These are phyloP conservation scores for Tillus elongatus DNA, from an alignment of 2,888 invertebrate species.

Conservation along the genomic window DNA sequence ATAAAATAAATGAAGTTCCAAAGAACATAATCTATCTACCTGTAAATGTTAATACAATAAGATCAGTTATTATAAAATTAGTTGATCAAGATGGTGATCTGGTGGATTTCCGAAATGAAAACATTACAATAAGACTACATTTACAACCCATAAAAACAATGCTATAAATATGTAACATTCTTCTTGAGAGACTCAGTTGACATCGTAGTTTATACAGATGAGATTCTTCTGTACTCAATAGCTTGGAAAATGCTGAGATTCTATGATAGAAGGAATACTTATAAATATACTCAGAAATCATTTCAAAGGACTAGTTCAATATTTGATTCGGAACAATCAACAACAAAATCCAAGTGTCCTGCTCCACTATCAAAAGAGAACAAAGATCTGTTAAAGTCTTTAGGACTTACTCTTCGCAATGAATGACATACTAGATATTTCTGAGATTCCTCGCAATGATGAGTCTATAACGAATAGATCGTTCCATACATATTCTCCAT, in stretches of 20 bases:
- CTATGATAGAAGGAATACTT: slow-evolving; percentile 5
- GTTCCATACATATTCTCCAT: slow-evolving; percentile 23
- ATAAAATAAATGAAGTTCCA: slow-evolving; percentile 32
- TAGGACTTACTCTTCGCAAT: slow-evolving; percentile 9
- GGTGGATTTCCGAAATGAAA: slow-evolving; percentile 29
- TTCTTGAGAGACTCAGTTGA: too few relatives aligned
- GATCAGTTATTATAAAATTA: slow-evolving; percentile 23
- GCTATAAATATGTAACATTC: too few relatives aligned
- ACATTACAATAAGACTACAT: slow-evolving; percentile 24
- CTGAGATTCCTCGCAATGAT: slow-evolving; percentile 15
- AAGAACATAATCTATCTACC: slow-evolving; percentile 31
- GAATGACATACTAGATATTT: slow-evolving; percentile 16
- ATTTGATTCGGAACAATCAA: slow-evolving; percentile 18
- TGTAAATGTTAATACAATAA: slow-evolving; percentile 24
- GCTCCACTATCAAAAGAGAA: slow-evolving; percentile 7
- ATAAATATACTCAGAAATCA: too few relatives aligned
- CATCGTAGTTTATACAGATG: too few relatives aligned
- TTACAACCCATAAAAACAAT: slow-evolving; percentile 10
- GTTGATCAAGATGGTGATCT: slow-evolving; percentile 28
- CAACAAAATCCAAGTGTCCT: too few relatives aligned
- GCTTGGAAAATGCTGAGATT: slow-evolving; percentile 14
- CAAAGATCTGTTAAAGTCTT: slow-evolving; percentile 6
- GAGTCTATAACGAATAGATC: slow-evolving; percentile 20
- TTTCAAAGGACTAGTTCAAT: too few relatives aligned
- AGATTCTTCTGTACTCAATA: slow-evolving; percentile 1